Evolutionary conservation across 2,888 invertebrate genomes (phyloP), one percentile per base, ranked within the genome.

Genomic region (Timandra comae): DNA sequence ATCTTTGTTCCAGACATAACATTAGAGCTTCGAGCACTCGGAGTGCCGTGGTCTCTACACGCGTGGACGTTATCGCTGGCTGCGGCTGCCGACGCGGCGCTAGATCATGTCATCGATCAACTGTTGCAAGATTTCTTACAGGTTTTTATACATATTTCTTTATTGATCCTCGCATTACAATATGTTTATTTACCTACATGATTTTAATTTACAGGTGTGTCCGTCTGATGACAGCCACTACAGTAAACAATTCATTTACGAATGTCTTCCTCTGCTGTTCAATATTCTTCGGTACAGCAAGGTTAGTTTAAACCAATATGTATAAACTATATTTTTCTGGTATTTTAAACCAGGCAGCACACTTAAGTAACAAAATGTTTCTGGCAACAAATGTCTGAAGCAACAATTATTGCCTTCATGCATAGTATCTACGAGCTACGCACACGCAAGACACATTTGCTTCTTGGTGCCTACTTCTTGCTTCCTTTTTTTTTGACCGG

Each of bases 61-160:
- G 95, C 95, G 50, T 97, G 97, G 97, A 95, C 95, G 87, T 90
- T 94, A 60, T 95, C 95, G 0, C 76, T 97, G 19, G 92, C 93
- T 0, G 94, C 94, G 0, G 96, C 96, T 0, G 94, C 96, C 33
- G 95, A 95, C 44, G 89, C 93, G 36, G 88, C 93, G 26, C 80
- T 95, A 34, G 95, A 96, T 56, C 91, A 92, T 35, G 92, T 96
- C 20, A 94, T 96, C 25, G 95, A 96, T 68, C 95, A 95, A 66
- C 86, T 97, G 16, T 72, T 97, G 29, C 95, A 95, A 73, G 96
- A 96, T 68, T 96, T 96, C 65, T 84, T 95, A 19, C 95, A 95
- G 87, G 84, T 82, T n/a, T n/a, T n/a, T n/a, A n/a, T n/a, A n/a
- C n/a, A n/a, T n/a, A n/a, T n/a, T n/a, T n/a, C n/a, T n/a, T n/a